Percentiles rank a stretch among this genome's conserved stretches.
phyloP scores from a whole-genome alignment of 2,888 invertebrate genomes.

The Andrena hattorfiana region DNA sequence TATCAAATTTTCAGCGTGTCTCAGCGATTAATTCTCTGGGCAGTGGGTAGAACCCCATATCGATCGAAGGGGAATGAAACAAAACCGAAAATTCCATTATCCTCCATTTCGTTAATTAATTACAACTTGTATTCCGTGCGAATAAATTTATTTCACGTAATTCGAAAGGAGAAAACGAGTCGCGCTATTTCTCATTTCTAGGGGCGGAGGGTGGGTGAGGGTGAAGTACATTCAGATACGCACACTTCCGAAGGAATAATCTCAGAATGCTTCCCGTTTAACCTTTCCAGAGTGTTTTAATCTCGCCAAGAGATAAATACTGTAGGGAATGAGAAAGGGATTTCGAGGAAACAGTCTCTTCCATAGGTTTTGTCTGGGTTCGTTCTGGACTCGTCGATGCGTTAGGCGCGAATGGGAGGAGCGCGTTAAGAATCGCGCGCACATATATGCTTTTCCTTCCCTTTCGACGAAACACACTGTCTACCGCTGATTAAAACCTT shows the following conservation, averaged over 20 bases:
- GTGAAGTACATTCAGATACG: not conserved
- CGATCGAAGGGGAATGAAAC: not conserved
- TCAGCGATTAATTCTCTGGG: not conserved
- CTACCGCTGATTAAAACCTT: conserved; percentile 41
- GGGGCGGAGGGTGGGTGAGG: not conserved
- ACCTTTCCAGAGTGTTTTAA: conserved; percentile 32
- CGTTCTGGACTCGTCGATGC: conserved; percentile 6
- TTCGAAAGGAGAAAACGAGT: not conserved
- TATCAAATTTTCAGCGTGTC: conserved; percentile 3
- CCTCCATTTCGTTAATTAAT: not conserved
- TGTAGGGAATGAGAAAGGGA: not conserved
- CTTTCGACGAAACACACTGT: not conserved
- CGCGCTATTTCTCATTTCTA: not conserved
- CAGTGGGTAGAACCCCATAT: not conserved
- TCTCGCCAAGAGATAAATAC: conserved; percentile 16
- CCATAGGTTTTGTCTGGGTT: not conserved
- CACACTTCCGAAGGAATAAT: conserved; percentile 9
- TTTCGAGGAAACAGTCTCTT: not conserved
- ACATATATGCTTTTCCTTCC: not conserved
- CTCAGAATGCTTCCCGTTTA: conserved; percentile 15
- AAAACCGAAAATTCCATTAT: not conserved
- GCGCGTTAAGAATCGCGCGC: conserved; percentile 17
- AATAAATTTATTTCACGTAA: not conserved
- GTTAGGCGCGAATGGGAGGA: not conserved
- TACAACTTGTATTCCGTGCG: not conserved